Base-by-base conservation (phyloP, 64 coral and sea anemone genomes). In the Montipora capricornis region DNA sequence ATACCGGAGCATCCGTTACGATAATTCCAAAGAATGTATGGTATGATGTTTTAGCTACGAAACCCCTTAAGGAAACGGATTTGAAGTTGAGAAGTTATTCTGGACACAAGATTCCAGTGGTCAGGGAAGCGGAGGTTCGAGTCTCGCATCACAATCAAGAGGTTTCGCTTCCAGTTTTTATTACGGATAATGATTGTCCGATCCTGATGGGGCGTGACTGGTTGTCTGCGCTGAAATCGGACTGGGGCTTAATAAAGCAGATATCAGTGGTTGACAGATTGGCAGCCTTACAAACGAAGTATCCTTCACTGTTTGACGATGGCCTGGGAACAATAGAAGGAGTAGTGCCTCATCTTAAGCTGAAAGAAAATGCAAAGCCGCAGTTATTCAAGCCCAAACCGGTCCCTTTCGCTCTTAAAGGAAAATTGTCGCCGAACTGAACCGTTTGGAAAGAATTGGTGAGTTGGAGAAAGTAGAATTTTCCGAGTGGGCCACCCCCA, bases 341-440 rank as follows among this genome's bases (percentile, higher is more conserved):
- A 47, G 22, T 95, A 22, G 60, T 89, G 52, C 83, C 94, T 16
- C 78, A 92, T 52, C 88, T 95, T 7, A 81, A 58, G 55, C 70
- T 95, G 5, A 79, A 90, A 20, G 87, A 95, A 20, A 82, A 82
- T 20, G 93, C 80, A 64, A 75, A 14, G 11, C 93, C 77, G 45
- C 45, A 82, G 17, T 94, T 89, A 67, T 70, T 83, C 79, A 94
- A 94, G 26, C 66, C 92, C 9, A 37, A 87, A 13, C 69, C 67
- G 17, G 87, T 94, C 17, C 87, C 93, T 19, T 94, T 88, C 29
- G 50, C 89, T 6, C 67, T 91, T 16, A 90, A 89, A 70, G 52
- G 82, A 22, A 22, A 22, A 22, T 87, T 45, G 67, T 69, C 44
- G 77, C 20, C 20, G 60, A 91, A 20, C 9, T n/a, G 75, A 81